A percentile compares a stretch with the other conserved stretches of the same genome.
These are phyloP conservation scores for Ophioderma brevispina DNA, from an alignment of 35 echinoderm and acorn worm species.

Conservation along the genomic window DNA sequence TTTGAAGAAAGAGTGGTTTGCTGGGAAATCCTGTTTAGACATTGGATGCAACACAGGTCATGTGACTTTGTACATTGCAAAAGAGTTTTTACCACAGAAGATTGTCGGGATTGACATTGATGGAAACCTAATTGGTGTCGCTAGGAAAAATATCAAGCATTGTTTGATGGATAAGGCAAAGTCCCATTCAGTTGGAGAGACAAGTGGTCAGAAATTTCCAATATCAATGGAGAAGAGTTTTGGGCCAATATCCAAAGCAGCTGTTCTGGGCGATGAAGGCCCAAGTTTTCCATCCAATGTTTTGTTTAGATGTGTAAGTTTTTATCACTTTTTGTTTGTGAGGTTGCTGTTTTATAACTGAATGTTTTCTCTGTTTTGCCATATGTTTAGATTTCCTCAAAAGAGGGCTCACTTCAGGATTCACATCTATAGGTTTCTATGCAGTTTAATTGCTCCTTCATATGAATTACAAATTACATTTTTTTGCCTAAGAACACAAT, in stretches of 20 bases:
- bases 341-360: too few relatives aligned
- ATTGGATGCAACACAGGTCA: constrained; percentile 99
- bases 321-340: too few relatives aligned
- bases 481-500: too few relatives aligned
- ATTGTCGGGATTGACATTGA: constrained; percentile 96
- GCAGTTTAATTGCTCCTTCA: too few relatives aligned
- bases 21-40: constrained; percentile 84
- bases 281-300: constrained; percentile 79
- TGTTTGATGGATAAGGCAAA: constrained; percentile 50
- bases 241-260: constrained; percentile 46
- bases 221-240: constrained; percentile 72
- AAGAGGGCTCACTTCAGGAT: too few relatives aligned
- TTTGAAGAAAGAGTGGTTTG: constrained; percentile 88
- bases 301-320: constrained; percentile 98
- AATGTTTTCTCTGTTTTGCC: too few relatives aligned
- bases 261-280: background rate
- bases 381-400: too few relatives aligned
- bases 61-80: constrained; percentile 86
- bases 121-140: constrained; percentile 81
- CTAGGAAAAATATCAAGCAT: constrained; percentile 85
- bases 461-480: too few relatives aligned
- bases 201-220: constrained; percentile 66
- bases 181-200: constrained; percentile 16
- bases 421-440: too few relatives aligned
- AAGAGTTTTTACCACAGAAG: constrained; percentile 65